phyloP scores from a whole-genome alignment of 1,140 invertebrate species.

The Aethina tumida region DNA sequence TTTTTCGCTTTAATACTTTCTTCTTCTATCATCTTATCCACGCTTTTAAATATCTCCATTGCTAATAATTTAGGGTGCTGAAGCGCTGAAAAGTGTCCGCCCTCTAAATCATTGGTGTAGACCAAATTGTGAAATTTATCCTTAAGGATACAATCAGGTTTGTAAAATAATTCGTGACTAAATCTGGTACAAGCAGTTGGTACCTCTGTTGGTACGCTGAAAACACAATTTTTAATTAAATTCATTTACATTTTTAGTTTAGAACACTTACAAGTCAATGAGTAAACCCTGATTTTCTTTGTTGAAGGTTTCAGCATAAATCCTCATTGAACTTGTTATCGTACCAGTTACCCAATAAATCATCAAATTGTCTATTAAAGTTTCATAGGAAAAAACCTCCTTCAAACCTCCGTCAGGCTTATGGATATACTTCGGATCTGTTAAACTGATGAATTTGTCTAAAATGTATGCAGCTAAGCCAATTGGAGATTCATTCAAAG shows the following conservation, averaged over 20 bases:
- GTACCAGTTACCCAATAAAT: constrained; percentile 71
- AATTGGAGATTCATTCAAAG: constrained; percentile 54
- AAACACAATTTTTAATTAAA: background rate
- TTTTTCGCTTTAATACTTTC: background rate
- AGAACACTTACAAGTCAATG: too few relatives aligned
- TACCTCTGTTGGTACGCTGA: background rate
- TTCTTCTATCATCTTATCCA: background rate
- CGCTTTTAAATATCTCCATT: background rate
- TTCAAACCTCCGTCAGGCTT: too few relatives aligned
- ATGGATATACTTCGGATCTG: too few relatives aligned
- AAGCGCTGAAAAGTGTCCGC: background rate
- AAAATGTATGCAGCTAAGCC: constrained; percentile 76
- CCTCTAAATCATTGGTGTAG: background rate
- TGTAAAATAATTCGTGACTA: background rate
- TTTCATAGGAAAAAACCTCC: too few relatives aligned
- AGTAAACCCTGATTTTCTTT: too few relatives aligned
- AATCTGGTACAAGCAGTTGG: constrained; percentile 1
- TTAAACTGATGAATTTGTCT: constrained; percentile 74
- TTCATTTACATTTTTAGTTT: too few relatives aligned
- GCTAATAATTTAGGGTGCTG: background rate
- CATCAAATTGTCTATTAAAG: constrained; percentile 81
- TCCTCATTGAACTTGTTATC: constrained; percentile 63
- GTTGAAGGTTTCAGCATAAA: constrained; percentile 58
- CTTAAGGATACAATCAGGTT: background rate
- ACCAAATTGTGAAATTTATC: constrained; percentile 2